Evolutionary conservation across 2,113 vertebrate genomes (phyloP).

Genomic region (Indicator maculatus): DNA sequence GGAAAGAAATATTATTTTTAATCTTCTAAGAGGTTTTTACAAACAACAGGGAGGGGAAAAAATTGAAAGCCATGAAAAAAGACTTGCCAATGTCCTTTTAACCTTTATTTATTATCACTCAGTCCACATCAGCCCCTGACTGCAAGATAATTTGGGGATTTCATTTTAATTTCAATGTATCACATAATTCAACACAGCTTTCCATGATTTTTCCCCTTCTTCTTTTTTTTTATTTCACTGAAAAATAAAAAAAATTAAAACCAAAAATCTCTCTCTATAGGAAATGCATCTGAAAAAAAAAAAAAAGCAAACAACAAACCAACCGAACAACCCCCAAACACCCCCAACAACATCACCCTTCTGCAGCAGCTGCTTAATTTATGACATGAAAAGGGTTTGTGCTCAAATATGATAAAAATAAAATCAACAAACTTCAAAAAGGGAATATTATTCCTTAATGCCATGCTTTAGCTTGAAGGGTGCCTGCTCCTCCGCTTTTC

Average conservation of each 20-base stretch:
- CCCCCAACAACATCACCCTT: constrained; percentile 54
- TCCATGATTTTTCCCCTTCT: constrained; percentile 47
- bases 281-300: constrained; percentile 62
- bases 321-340: background rate
- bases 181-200: constrained; percentile 75
- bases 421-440: constrained; percentile 70
- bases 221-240: background rate
- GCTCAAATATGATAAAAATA: constrained; percentile 78
- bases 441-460: constrained; percentile 43
- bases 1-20: constrained; percentile 84
- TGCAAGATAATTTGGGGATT: constrained; percentile 82
- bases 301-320: background rate
- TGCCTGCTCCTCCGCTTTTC: constrained; percentile 43
- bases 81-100: constrained; percentile 79
- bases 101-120: constrained; percentile 81
- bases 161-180: constrained; percentile 82
- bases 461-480: constrained; percentile 24
- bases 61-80: constrained; percentile 78
- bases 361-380: constrained; percentile 74
- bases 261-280: constrained; percentile 73
- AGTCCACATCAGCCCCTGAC: constrained; percentile 74
- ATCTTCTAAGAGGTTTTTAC: constrained; percentile 81
- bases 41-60: constrained; percentile 76
- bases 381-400: constrained; percentile 76
- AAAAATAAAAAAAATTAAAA: no score